Evolutionary conservation across 2,888 invertebrate species (phyloP).

Genomic region (Dynastes tityus): DNA sequence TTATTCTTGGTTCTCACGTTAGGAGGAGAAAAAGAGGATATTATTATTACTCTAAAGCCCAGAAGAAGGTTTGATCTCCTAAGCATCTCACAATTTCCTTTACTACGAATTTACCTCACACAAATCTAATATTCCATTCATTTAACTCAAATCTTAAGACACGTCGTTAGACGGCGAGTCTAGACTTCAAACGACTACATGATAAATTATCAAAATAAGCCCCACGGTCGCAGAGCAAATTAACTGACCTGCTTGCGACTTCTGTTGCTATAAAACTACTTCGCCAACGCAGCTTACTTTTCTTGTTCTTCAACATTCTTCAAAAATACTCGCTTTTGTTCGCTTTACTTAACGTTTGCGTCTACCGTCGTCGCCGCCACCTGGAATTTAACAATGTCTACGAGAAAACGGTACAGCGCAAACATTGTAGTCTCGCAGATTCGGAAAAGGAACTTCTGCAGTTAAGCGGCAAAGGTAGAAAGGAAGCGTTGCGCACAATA

Average conservation of each 20-base stretch:
- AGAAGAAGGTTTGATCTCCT: too few species aligned
- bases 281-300: neutral
- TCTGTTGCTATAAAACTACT: neutral
- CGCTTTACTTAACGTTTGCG: slow-evolving; percentile 8
- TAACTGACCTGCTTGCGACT: neutral
- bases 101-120: too few species aligned
- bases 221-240: neutral
- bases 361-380: neutral
- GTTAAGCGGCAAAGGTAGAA: slow-evolving; percentile 4
- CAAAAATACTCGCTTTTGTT: neutral
- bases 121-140: too few species aligned
- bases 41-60: too few species aligned
- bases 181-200: neutral
- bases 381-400: neutral
- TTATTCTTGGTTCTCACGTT: too few species aligned
- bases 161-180: neutral
- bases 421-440: neutral
- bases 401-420: neutral
- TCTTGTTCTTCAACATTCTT: neutral
- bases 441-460: neutral
- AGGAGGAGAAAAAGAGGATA: too few species aligned
- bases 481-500: slow-evolving; percentile 12
- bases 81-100: too few species aligned
- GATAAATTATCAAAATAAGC: neutral
- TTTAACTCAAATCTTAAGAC: too few species aligned